Conservation (phyloP, 2,113 vertebrate species). For the Benitochromis conjunctus region DNA sequence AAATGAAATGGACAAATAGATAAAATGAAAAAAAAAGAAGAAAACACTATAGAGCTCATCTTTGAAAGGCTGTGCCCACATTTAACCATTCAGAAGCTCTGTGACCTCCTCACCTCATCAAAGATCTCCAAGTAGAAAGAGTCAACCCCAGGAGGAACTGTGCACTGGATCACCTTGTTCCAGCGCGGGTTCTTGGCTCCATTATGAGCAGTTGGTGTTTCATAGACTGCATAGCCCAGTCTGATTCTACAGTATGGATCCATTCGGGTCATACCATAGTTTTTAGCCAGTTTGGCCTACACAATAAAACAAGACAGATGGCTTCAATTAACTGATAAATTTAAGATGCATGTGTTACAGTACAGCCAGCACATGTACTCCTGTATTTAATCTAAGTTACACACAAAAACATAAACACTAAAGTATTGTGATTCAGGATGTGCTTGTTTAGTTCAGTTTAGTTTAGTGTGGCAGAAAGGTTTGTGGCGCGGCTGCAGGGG, state of each 20-base stretch:
- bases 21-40: not conserved
- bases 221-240: slow-evolving; percentile 92
- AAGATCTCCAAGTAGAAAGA: slow-evolving; percentile 99
- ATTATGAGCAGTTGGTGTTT: slow-evolving; percentile 95
- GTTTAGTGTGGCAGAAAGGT: no score
- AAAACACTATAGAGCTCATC: not conserved
- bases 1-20: not conserved
- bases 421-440: not conserved
- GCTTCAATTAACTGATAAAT: not conserved
- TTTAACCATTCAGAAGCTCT: not conserved
- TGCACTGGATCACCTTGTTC: slow-evolving; percentile 98
- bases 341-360: not conserved
- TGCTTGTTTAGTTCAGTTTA: not conserved
- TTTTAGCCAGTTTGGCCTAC: slow-evolving; percentile 95
- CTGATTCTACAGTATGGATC: slow-evolving; percentile 94
- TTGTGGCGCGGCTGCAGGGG: no score
- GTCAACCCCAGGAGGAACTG: slow-evolving; percentile 91
- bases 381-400: not conserved
- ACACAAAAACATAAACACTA: not conserved
- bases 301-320: not conserved
- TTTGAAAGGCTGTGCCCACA: not conserved
- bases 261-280: slow-evolving; percentile 98
- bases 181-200: slow-evolving; percentile 97
- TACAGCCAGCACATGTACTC: not conserved
- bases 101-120: slow-evolving; percentile 83